Evolutionary conservation across 2,888 invertebrate species (phyloP).

Genomic region (Hypsopygia costalis): DNA sequence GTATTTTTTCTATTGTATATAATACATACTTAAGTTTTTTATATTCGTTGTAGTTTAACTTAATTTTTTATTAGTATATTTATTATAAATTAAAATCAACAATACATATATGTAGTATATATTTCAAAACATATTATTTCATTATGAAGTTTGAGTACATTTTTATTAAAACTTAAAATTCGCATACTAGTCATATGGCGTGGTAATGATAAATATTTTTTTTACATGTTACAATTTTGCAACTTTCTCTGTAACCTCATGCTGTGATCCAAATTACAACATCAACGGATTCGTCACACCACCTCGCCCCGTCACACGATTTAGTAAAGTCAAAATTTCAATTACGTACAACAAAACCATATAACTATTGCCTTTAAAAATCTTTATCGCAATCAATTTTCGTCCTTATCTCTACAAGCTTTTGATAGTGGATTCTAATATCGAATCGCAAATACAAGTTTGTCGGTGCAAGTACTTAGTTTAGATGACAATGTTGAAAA

Average conservation of each 20-base stretch:
- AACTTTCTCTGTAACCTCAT: slow-evolving; percentile 34
- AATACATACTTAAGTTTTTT: no score
- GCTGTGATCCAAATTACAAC: slow-evolving; percentile 55
- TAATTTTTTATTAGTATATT: no score
- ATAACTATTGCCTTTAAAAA: slow-evolving; percentile 5
- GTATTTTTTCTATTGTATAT: no score
- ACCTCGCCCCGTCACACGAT: slow-evolving; percentile 69
- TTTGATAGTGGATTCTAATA: slow-evolving; percentile 8
- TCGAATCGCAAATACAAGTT: slow-evolving; percentile 13
- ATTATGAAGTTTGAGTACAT: no score
- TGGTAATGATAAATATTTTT: no score
- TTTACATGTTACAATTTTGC: neutral
- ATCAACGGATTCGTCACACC: slow-evolving; percentile 49
- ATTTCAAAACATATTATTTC: no score
- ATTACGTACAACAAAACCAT: slow-evolving; percentile 47
- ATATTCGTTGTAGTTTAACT: no score
- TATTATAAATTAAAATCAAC: no score
- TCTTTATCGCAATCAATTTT: slow-evolving; percentile 12
- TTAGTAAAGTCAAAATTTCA: slow-evolving; percentile 76
- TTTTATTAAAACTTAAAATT: no score
- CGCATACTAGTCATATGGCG: no score
- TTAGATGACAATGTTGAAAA: slow-evolving; percentile 73
- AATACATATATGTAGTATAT: no score
- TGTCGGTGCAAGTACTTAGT: slow-evolving; percentile 59
- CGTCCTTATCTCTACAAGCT: slow-evolving; percentile 12